Evolutionary conservation across 1,140 invertebrate species (phyloP), one percentile per base, ranked within the genome.

Genomic region (Neotoxoptera formosana): DNA sequence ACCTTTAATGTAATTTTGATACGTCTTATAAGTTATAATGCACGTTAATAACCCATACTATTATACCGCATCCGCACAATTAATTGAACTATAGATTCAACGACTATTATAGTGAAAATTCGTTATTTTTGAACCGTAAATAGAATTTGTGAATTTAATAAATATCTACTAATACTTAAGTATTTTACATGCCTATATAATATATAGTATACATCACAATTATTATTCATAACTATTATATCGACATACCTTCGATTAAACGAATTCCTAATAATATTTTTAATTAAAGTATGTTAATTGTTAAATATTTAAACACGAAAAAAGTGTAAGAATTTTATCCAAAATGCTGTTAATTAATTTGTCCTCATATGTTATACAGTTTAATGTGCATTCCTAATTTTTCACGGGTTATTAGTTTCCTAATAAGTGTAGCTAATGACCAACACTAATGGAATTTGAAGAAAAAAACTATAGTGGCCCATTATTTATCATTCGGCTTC

Each of bases 331-430:
- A 41, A 45, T 83, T 34, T 83, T 83, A n/a, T 21, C 51, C 51
- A 23, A 45, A 84, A 30, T 45, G 45, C 8, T 84, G 41, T 45
- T 84, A 84, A 84, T 84, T 84, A 83, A 25, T 84, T 25, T 45
- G 83, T 41, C 83, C 8, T 84, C 45, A 45, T 41, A 84, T 25
- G 34, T 84, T 41, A 41, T 11, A 25, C 41, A 9, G 83, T 84
- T 11, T 84, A 41, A 84, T 84, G 36, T 25, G 8, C 36, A 84
- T 84, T 84, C 83, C 83, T 84, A 84, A 84, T 84, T 84, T 84
- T 84, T 41, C 41, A 84, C 83, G 83, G 83, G 41, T 25, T 41
- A 41, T 84, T 25, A 84, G 7, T 76, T 76, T 76, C 6, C 14
- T 45, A 41, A 41, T 36, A 41, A 84, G 36, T 84, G 41, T 84